Evolutionary conservation across 2,797 vertebrate genomes (phyloP).

Genomic region (Todus mexicanus): DNA sequence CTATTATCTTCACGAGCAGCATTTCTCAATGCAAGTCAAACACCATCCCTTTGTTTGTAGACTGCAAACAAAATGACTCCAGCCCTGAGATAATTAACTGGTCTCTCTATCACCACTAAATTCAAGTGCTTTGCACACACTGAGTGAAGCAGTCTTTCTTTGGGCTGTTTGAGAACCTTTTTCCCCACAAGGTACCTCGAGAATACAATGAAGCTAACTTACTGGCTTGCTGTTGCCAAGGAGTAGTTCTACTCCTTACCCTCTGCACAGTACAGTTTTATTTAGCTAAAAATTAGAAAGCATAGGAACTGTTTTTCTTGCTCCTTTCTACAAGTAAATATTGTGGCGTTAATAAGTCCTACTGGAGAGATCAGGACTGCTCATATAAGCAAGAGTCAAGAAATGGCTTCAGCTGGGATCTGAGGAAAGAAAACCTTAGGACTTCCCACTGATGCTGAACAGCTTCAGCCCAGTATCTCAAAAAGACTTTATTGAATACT

Average conservation of each 20-base stretch:
- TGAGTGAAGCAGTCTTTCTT: neutral
- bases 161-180: neutral
- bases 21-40: neutral
- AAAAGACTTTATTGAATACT: neutral
- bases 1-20: constrained; percentile 15
- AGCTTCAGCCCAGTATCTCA: neutral
- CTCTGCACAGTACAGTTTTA: neutral
- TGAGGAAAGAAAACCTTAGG: neutral
- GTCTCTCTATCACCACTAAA: neutral
- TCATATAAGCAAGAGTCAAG: neutral
- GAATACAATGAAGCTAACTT: neutral
- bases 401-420: neutral
- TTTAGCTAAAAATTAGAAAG: neutral
- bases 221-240: neutral
- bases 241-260: neutral
- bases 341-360: neutral
- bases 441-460: neutral
- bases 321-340: neutral
- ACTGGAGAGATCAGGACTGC: neutral
- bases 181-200: neutral
- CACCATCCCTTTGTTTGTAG: constrained; percentile 39
- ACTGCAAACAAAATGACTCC: constrained; percentile 51
- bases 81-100: constrained; percentile 47
- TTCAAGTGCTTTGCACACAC: constrained; percentile 18
- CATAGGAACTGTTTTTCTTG: neutral